A percentile compares a stretch with the other conserved stretches of the same genome.
Conservation (phyloP, 2,797 vertebrate genomes). For the Artibeus lituratus region DNA sequence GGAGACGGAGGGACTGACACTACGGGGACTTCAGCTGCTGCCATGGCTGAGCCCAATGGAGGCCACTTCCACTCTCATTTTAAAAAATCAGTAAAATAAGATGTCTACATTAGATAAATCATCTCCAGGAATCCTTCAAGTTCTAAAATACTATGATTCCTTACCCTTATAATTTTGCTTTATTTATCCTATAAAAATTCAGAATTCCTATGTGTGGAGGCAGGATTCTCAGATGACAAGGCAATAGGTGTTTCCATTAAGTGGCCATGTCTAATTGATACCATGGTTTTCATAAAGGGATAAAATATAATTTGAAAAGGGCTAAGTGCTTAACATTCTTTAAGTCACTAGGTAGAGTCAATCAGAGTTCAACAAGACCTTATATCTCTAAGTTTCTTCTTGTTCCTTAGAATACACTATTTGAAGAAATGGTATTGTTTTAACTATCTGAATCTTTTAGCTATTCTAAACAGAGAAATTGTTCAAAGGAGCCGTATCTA, state of each 20-base stretch:
- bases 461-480: slow-evolving; percentile 28
- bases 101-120: not conserved
- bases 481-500: not conserved
- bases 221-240: not conserved
- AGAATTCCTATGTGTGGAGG: not conserved
- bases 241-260: not conserved
- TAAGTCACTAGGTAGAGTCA: slow-evolving; percentile 2
- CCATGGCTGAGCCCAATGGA: not conserved
- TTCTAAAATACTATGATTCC: not conserved
- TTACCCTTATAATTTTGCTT: not conserved
- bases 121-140: not conserved
- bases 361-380: not conserved
- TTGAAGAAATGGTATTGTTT: slow-evolving; percentile 16
- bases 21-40: not conserved
- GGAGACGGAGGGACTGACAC: not conserved
- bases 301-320: slow-evolving; percentile 49
- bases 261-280: not conserved
- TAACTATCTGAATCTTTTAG: not conserved
- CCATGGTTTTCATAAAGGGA: not conserved
- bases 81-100: not conserved
- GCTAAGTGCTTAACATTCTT: not conserved
- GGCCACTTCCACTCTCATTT: not conserved
- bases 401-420: not conserved
- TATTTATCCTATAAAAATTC: not conserved
- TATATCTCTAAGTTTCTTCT: not conserved